These are phyloP conservation scores for Urosaurus nigricauda DNA, from an alignment of 2,797 vertebrate species.

Conservation along the genomic window DNA sequence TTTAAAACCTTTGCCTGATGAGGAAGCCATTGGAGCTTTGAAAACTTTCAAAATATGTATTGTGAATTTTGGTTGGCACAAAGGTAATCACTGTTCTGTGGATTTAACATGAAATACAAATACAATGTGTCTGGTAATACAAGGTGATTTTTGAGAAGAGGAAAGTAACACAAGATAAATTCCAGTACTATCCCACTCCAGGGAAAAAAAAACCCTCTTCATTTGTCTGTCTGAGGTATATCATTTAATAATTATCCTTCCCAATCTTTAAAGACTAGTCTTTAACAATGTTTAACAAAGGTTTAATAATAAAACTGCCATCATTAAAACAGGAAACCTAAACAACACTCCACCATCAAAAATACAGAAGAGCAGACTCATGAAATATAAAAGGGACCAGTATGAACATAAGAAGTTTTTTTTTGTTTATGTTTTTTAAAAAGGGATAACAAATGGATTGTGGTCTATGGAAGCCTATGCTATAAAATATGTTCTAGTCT, in stretches of 20 bases:
- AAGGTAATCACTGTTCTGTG: no score
- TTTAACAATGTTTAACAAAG: conserved; percentile 43
- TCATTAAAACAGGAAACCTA: not conserved
- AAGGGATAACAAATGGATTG: not conserved
- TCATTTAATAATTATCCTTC: conserved; percentile 60
- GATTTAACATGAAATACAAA: not conserved
- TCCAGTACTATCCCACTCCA: conserved; percentile 30
- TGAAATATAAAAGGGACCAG: not conserved
- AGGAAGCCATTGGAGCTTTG: no score
- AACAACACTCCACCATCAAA: not conserved
- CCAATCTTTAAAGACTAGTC: conserved; percentile 51
- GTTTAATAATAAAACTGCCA: not conserved
- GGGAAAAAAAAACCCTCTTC: conserved; percentile 48
- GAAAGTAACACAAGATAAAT: not conserved
- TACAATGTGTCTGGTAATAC: not conserved
- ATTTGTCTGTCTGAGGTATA: conserved; percentile 28
- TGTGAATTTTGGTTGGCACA: no score
- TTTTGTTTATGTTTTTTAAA: conserved; percentile 6
- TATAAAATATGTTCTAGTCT: not conserved
- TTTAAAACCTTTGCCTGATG: no score
- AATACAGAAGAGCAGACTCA: not conserved
- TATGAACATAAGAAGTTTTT: conserved; percentile 23
- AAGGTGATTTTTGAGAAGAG: not conserved
- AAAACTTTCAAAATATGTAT: no score
- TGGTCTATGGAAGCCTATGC: not conserved